phyloP scores from a whole-genome alignment of 2,888 invertebrate genomes.

The Volucella inflata region DNA sequence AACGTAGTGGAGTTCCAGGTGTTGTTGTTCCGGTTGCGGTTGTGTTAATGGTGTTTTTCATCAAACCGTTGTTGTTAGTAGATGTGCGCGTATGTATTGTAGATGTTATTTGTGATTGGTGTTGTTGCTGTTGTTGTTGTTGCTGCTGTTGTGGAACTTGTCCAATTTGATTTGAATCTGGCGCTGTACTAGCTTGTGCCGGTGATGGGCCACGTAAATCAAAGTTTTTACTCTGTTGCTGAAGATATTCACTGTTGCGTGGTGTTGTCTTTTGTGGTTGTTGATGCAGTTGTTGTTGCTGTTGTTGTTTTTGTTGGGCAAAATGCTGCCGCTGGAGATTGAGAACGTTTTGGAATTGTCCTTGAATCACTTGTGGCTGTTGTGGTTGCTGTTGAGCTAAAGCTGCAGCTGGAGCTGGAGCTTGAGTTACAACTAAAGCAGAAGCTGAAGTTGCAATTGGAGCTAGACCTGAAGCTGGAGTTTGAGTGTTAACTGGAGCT shows the following conservation, averaged over 20 bases:
- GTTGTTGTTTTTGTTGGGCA: conserved; percentile 74
- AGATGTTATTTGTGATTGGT: conserved; percentile 42
- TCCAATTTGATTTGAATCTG: conserved; percentile 79
- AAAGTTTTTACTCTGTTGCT: conserved; percentile 78
- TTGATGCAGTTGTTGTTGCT: conserved; percentile 44
- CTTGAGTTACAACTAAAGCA: too few relatives aligned
- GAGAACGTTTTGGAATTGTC: conserved; percentile 80
- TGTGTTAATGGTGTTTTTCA: conserved; percentile 48
- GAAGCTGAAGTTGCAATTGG: not conserved
- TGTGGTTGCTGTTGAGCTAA: conserved; percentile 26
- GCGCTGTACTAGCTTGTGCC: conserved; percentile 87
- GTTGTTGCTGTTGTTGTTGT: conserved; percentile 51
- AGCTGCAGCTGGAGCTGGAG: conserved; percentile 23
- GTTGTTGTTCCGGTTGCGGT: conserved; percentile 65
- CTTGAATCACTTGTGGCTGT: conserved; percentile 77
- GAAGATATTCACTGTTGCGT: conserved; percentile 78
- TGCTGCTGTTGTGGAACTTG: conserved; percentile 53
- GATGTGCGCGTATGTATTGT: conserved; percentile 37
- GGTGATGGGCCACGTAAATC: conserved; percentile 84
- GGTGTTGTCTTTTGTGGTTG: conserved; percentile 78
- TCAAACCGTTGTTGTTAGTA: conserved; percentile 61
- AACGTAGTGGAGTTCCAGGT: conserved; percentile 60
- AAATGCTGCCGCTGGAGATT: conserved; percentile 78
- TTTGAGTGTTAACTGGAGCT: not conserved
- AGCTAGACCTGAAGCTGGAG: too few relatives aligned